phyloP scores from a whole-genome alignment of 2,888 invertebrate species.

The Acleris literana region DNA sequence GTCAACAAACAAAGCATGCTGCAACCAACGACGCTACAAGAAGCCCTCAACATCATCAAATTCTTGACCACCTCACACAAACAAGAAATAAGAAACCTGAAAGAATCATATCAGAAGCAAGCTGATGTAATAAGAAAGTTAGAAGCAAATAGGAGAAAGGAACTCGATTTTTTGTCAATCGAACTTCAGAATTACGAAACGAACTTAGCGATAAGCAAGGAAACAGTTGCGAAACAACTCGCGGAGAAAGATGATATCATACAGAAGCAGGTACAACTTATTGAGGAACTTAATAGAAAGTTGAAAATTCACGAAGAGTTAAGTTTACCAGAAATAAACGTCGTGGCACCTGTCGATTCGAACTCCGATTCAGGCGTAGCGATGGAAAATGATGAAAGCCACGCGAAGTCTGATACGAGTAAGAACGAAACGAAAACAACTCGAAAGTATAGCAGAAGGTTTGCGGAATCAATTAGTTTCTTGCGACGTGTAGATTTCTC shows the following conservation, averaged over 20 bases:
- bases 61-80: conserved; percentile 76
- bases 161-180: conserved; percentile 73
- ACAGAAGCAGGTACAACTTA: conserved; percentile 63
- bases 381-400: conserved; percentile 69
- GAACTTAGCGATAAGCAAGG: conserved; percentile 70
- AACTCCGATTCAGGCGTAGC: conserved; percentile 79
- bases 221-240: conserved; percentile 69
- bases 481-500: conserved; percentile 76
- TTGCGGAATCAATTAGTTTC: conserved; percentile 77
- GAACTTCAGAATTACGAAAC: conserved; percentile 77
- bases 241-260: conserved; percentile 73
- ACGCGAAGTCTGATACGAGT: conserved; percentile 54
- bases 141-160: conserved; percentile 72
- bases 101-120: conserved; percentile 68
- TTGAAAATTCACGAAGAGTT: conserved; percentile 56
- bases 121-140: conserved; percentile 71
- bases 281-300: conserved; percentile 67
- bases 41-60: conserved; percentile 76
- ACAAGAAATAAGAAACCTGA: conserved; percentile 70
- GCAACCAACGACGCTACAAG: conserved; percentile 72
- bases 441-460: conserved; percentile 72
- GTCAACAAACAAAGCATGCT: conserved; percentile 60
- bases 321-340: conserved; percentile 65
- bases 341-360: conserved; percentile 61
- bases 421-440: conserved; percentile 64